Conservation (phyloP, 1,140 invertebrate species). For the Mya arenaria region DNA sequence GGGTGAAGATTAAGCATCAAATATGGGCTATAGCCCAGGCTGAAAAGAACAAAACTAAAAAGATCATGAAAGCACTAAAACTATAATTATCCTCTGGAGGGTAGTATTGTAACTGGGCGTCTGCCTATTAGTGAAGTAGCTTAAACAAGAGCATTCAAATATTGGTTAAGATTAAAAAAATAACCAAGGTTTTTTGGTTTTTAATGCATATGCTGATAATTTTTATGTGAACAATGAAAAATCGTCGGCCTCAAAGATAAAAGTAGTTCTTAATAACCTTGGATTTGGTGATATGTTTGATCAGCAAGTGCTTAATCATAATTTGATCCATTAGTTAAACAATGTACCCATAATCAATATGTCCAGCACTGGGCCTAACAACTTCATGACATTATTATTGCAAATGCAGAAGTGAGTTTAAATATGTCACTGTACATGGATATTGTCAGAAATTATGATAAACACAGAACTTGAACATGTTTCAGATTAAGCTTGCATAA, state of each 20-base stretch:
- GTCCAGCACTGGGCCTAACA: conserved; percentile 3
- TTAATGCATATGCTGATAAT: background rate
- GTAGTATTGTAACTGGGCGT: no score
- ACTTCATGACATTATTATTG: conserved; percentile 22
- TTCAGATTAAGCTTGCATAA: no score
- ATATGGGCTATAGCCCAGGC: no score
- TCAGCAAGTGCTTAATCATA: conserved; percentile 16
- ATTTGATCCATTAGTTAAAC: conserved; percentile 5
- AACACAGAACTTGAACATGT: background rate
- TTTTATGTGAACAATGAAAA: no score
- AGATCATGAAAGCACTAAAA: conserved; percentile 8
- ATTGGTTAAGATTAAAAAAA: background rate
- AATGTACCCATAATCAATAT: conserved; percentile 19
- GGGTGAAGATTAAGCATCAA: no score
- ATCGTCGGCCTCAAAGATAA: background rate
- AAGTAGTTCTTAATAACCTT: no score
- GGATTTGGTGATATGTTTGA: no score
- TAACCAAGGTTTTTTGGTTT: background rate
- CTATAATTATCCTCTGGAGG: background rate
- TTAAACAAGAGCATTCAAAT: background rate
- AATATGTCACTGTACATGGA: conserved; percentile 15
- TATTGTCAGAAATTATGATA: conserved; percentile 11
- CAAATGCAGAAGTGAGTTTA: conserved; percentile 9
- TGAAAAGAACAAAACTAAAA: conserved; percentile 2
- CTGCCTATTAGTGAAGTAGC: background rate